phyloP scores from a whole-genome alignment of 2,797 vertebrate genomes.

The Cynopterus sphinx region DNA sequence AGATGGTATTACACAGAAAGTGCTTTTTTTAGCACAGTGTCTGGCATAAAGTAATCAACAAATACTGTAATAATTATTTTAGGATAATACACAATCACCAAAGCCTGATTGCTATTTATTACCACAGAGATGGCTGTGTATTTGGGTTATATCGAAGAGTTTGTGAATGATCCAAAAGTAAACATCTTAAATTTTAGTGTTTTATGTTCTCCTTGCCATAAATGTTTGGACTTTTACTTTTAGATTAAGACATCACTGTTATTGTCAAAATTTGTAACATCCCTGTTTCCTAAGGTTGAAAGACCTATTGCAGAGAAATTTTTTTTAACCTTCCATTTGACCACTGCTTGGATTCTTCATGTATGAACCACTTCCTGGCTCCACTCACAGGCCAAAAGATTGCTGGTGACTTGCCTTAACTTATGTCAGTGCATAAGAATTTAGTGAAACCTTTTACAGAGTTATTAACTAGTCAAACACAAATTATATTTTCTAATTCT shows the following conservation, averaged over 20 bases:
- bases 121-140: not conserved
- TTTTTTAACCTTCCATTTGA: slow-evolving; percentile 24
- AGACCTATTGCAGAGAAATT: slow-evolving; percentile 17
- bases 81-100: not conserved
- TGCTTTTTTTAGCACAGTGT: not conserved
- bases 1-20: not conserved
- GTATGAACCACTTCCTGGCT: slow-evolving; percentile 49
- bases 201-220: not conserved
- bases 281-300: not conserved
- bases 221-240: slow-evolving; percentile 33
- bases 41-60: not conserved
- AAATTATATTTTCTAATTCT: slow-evolving; percentile 11
- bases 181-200: not conserved
- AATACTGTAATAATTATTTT: slow-evolving; percentile 14
- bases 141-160: not conserved
- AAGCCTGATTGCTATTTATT: not conserved
- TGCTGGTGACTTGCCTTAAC: not conserved
- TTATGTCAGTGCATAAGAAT: not conserved
- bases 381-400: not conserved
- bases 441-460: not conserved
- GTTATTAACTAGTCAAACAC: slow-evolving; percentile 8
- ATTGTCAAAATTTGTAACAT: not conserved
- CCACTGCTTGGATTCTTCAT: not conserved
- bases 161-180: not conserved
- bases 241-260: not conserved